Base-by-base conservation (phyloP, 2,888 invertebrate species). In the Hylaea fasciaria region DNA sequence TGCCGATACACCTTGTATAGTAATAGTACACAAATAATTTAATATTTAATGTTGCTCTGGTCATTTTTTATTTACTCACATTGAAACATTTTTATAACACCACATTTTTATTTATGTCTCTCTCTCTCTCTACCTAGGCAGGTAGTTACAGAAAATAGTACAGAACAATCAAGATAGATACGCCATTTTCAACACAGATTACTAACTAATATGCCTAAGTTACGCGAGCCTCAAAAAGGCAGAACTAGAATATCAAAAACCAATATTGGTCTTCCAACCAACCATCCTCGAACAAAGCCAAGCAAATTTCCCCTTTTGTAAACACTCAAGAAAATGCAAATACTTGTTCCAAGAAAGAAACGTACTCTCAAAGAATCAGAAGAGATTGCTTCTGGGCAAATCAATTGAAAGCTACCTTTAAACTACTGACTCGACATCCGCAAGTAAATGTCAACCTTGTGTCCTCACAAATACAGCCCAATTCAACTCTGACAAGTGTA, bases 311-410 rank as follows among this genome's bases (percentile, higher is more conserved):
- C 78, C 80, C 78, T 80, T 81, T 77, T 76, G 78, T 82, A 81
- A 75, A 81, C 78, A 81, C 80, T 81, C 77, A 72, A 80, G 78
- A 70, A 77, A 86, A 88, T 83, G 85, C 85, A 84, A 85, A 85
- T 83, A 85, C 81, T 75, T 52, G 48, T 56, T 52, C 22, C 66
- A 62, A 65, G 74, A 76, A 82, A 82, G 81, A 83, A 83, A 79
- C 80, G 79, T 81, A 77, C 78, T 80, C 77, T 78, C 70, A 73
- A 81, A 77, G 80, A 84, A 85, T 83, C 83, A 81, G 74, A 66
- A 78, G 79, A 85, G 80, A 81, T 85, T 85, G 83, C 82, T 81
- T 78, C 78, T 74, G 72, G 76, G 77, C 78, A 78, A 84, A 85
- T 83, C 84, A 86, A 85, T 86, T 78, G 81, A 76, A 77, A 66